Evolutionary conservation across 2,797 vertebrate genomes (phyloP).

Genomic region (Periophthalmus magnuspinnatus): DNA sequence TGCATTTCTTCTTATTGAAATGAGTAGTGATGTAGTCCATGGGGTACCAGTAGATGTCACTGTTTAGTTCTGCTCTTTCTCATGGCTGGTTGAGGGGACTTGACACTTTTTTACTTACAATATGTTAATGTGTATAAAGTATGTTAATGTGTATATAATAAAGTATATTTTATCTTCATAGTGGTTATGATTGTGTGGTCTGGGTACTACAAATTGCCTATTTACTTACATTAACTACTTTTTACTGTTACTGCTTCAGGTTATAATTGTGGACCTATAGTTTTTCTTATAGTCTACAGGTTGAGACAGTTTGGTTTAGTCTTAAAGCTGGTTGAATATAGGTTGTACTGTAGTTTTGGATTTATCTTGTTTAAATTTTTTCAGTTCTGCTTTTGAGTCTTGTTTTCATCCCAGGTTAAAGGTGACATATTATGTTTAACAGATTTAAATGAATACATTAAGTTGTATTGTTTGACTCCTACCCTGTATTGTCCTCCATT

Average conservation of each 20-base stretch:
- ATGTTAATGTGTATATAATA: neutral
- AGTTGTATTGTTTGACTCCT: no score
- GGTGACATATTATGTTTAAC: no score
- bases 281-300: neutral
- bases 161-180: neutral
- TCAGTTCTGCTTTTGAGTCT: neutral
- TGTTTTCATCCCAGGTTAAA: no score
- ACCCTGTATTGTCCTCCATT: no score
- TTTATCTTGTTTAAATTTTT: neutral
- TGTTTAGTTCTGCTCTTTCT: constrained; percentile 69
- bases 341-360: neutral
- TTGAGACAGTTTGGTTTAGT: no score
- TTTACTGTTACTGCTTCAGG: no score
- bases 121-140: neutral
- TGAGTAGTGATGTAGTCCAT: constrained; percentile 15
- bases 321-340: no score
- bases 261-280: neutral
- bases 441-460: no score
- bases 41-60: constrained; percentile 76
- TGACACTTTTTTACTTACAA: neutral
- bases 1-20: constrained; percentile 10
- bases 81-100: constrained; percentile 14
- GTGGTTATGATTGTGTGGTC: neutral
- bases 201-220: neutral
- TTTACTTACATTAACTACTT: neutral